Evolutionary conservation across 2,113 vertebrate species (phyloP).

Genomic region (Guaruba guarouba): DNA sequence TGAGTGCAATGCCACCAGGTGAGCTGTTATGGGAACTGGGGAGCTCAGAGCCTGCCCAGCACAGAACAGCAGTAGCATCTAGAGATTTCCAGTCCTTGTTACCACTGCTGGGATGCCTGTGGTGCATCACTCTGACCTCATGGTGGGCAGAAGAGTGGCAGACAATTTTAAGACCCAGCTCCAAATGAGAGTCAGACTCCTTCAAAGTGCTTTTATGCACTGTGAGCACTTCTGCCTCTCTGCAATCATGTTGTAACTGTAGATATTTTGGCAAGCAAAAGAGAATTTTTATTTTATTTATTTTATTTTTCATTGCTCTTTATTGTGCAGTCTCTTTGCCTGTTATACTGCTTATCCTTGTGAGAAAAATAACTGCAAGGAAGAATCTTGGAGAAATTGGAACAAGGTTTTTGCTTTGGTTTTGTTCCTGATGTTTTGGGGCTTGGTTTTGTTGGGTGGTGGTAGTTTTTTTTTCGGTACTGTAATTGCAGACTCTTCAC

Average conservation of each 20-base stretch:
- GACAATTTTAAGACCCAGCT: not conserved
- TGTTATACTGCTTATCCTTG: not conserved
- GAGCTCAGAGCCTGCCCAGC: too few relatives aligned
- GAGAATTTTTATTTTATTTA: not conserved
- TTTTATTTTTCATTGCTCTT: not conserved
- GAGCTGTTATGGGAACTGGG: not conserved
- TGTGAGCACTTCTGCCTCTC: not conserved
- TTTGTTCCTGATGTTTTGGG: not conserved
- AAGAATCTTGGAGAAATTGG: not conserved
- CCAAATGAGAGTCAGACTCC: not conserved
- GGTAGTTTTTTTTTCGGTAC: not conserved
- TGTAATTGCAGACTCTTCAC: conserved; percentile 40
- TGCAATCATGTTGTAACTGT: not conserved
- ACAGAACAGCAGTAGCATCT: not conserved
- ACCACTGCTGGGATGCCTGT: fast-evolving
- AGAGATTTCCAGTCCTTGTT: not conserved
- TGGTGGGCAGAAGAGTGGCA: not conserved
- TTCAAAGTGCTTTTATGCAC: not conserved
- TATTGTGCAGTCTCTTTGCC: not conserved
- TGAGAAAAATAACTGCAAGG: not conserved
- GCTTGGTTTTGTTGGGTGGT: not conserved
- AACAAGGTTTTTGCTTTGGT: not conserved
- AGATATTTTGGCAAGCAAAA: not conserved
- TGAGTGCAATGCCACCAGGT: fast-evolving
- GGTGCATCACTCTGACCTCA: not conserved